These are phyloP conservation scores for Abramis brama DNA, from an alignment of 2,113 vertebrate genomes.

Conservation along the genomic window DNA sequence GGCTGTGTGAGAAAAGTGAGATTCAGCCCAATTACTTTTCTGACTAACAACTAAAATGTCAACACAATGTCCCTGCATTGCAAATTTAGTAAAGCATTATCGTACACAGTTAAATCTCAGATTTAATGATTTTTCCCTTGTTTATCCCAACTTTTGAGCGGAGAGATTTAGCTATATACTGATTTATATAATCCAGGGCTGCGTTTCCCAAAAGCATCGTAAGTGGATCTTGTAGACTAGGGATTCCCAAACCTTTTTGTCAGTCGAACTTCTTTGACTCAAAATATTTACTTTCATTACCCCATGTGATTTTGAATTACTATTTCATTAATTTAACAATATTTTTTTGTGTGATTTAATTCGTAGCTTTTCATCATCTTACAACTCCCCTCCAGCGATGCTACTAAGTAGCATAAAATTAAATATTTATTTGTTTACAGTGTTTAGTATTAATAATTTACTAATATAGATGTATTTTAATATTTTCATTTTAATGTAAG, in stretches of 20 bases:
- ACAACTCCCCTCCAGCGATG: too few relatives aligned
- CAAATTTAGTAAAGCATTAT: constrained; percentile 12
- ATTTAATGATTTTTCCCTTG: background rate
- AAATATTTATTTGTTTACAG: too few relatives aligned
- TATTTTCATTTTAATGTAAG: too few relatives aligned
- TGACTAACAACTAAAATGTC: background rate
- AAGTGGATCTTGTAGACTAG: background rate
- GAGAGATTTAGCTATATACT: background rate
- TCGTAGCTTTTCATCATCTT: too few relatives aligned
- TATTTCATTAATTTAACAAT: too few relatives aligned
- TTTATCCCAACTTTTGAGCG: background rate
- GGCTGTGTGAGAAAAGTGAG: constrained; percentile 48
- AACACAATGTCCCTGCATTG: too few relatives aligned
- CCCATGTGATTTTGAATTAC: background rate
- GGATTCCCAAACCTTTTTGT: background rate
- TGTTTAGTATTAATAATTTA: too few relatives aligned
- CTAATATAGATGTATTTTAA: too few relatives aligned
- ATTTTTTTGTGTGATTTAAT: too few relatives aligned
- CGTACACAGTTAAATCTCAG: background rate
- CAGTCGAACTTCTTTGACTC: background rate
- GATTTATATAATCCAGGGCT: background rate
- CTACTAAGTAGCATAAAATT: too few relatives aligned
- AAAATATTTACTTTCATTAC: background rate
- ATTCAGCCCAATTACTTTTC: constrained; percentile 49
- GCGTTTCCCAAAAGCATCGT: background rate